These are phyloP conservation scores for Nylanderia fulva DNA, from an alignment of 1,140 invertebrate species.

Conservation along the genomic window DNA sequence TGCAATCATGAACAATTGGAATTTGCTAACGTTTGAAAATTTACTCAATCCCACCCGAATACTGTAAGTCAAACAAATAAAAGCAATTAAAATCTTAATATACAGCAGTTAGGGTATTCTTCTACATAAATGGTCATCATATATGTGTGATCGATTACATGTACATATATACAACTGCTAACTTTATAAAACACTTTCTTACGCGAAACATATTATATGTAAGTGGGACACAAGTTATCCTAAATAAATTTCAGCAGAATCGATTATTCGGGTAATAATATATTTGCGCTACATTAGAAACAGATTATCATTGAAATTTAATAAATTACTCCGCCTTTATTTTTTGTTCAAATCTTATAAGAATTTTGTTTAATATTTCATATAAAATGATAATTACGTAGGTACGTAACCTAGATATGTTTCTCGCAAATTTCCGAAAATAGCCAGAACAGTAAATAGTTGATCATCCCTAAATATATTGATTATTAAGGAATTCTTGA, in stretches of 20 bases:
- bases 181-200: not conserved
- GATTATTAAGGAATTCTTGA: constrained; percentile 13
- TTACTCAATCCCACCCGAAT: not conserved
- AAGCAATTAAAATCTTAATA: not conserved
- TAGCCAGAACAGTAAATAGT: not conserved
- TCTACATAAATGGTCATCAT: not conserved
- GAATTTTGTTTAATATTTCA: not conserved
- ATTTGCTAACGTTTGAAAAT: constrained; percentile 39
- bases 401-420: no score
- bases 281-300: not conserved
- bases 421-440: not conserved
- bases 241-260: constrained; percentile 2
- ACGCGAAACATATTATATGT: not conserved
- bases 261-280: not conserved
- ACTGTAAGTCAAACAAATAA: not conserved
- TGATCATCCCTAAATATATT: not conserved
- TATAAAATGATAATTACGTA: not conserved
- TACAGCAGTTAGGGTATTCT: not conserved
- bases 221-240: not conserved
- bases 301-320: not conserved
- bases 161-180: not conserved
- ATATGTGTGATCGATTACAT: not conserved
- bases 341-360: not conserved
- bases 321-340: not conserved
- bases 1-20: constrained; percentile 7